A percentile compares a stretch with the other conserved stretches of the same genome.
These are phyloP conservation scores for Stenichneumon culpator DNA, from an alignment of 2,888 invertebrate genomes.

Conservation along the genomic window DNA sequence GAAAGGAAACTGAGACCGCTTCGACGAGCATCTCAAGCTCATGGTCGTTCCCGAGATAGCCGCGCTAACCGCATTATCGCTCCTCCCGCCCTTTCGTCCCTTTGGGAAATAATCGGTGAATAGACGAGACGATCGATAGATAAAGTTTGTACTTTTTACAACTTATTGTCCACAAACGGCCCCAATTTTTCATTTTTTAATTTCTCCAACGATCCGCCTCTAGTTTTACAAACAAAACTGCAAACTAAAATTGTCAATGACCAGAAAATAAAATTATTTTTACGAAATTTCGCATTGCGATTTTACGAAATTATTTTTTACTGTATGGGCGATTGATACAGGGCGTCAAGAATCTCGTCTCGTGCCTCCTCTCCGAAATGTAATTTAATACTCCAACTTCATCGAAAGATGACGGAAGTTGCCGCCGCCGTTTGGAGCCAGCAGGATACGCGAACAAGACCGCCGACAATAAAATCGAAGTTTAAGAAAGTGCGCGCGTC, in stretches of 20 bases:
- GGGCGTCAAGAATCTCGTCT: neutral
- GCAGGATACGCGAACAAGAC: neutral
- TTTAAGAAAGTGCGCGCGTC: neutral
- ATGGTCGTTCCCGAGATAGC: neutral
- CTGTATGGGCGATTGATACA: neutral
- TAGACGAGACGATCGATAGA: neutral
- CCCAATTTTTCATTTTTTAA: too few relatives aligned
- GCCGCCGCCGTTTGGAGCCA: conserved; percentile 4
- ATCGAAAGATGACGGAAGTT: conserved; percentile 31
- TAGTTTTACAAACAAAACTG: too few relatives aligned
- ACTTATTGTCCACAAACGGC: too few relatives aligned
- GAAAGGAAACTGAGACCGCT: neutral
- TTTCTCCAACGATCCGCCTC: too few relatives aligned
- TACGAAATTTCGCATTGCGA: too few relatives aligned
- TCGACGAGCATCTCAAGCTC: conserved; percentile 7
- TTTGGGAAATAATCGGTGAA: conserved; percentile 29
- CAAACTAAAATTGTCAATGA: too few relatives aligned
- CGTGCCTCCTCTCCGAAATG: conserved; percentile 5
- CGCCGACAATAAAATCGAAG: conserved; percentile 3
- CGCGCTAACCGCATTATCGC: conserved; percentile 13
- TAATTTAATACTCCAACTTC: conserved; percentile 49
- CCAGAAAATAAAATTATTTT: too few relatives aligned
- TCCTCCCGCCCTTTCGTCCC: neutral
- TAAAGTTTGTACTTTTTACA: neutral
- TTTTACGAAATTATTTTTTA: too few relatives aligned